Conservation (phyloP, 1,140 invertebrate species). For the Propsilocerus akamusi region DNA sequence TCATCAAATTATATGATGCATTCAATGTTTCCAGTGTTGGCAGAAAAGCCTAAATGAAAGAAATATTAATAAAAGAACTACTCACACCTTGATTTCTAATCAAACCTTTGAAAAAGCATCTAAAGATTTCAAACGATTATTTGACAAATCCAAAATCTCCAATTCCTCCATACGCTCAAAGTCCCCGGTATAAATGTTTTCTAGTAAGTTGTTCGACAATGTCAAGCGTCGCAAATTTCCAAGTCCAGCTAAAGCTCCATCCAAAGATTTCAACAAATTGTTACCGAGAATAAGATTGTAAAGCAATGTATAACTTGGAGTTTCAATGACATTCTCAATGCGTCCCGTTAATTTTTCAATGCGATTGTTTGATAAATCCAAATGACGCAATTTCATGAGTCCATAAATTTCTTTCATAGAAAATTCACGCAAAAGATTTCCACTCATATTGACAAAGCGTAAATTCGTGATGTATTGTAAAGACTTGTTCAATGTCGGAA, state of each 20-base stretch:
- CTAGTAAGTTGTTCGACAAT: conserved; percentile 51
- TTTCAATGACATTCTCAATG: conserved; percentile 53
- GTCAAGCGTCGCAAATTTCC: conserved; percentile 47
- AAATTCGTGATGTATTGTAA: conserved; percentile 44
- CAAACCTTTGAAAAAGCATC: conserved; percentile 61
- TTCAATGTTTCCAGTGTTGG: conserved; percentile 53
- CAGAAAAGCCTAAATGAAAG: conserved; percentile 45
- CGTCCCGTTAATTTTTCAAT: conserved; percentile 43
- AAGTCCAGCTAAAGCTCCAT: conserved; percentile 50
- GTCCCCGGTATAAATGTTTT: conserved; percentile 48
- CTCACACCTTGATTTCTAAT: not conserved
- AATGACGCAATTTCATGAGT: conserved; percentile 36
- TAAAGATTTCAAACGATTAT: conserved; percentile 52
- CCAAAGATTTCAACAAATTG: conserved; percentile 46
- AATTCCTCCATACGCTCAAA: conserved; percentile 51
- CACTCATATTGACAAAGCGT: conserved; percentile 47
- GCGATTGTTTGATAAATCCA: conserved; percentile 57
- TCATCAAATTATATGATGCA: conserved; percentile 52
- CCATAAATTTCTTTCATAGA: conserved; percentile 56
- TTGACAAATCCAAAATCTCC: conserved; percentile 50
- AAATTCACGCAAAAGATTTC: conserved; percentile 55
- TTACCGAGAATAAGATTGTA: conserved; percentile 50
- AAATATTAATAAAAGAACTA: conserved; percentile 6
- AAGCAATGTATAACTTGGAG: conserved; percentile 34
- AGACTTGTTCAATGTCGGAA: conserved; percentile 50